Evolutionary conservation across 2,113 vertebrate genomes (phyloP).

Genomic region (Actenoides hombroni): DNA sequence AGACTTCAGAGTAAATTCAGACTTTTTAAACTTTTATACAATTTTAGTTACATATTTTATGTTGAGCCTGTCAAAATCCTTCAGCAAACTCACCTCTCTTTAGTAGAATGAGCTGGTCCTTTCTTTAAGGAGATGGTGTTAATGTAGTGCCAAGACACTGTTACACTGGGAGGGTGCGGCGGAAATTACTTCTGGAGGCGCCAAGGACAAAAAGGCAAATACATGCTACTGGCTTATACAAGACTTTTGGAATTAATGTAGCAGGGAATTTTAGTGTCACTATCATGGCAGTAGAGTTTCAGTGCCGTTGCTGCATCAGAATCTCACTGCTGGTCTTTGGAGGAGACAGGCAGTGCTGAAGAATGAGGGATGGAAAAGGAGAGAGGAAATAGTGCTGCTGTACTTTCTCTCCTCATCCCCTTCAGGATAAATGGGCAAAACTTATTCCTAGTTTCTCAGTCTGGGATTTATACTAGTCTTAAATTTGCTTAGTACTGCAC

Average conservation of each 20-base stretch:
- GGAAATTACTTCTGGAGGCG: neutral
- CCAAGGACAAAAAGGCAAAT: neutral
- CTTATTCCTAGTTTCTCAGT: neutral
- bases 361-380: neutral
- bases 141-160: neutral
- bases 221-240: neutral
- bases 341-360: neutral
- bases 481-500: neutral
- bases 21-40: neutral
- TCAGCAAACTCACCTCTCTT: neutral
- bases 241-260: neutral
- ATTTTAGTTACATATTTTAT: neutral
- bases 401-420: fast-evolving
- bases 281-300: neutral
- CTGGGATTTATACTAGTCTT: neutral
- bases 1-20: neutral
- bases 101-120: neutral
- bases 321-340: neutral
- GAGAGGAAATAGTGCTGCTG: neutral
- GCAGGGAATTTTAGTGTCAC: neutral
- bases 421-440: neutral
- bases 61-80: neutral
- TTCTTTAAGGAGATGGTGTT: neutral
- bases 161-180: neutral
- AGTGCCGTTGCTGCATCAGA: neutral